Percentiles rank a stretch among this genome's conserved stretches.
phyloP scores from a whole-genome alignment of 1,140 invertebrate genomes.

The Dinothrombium tinctorium region DNA sequence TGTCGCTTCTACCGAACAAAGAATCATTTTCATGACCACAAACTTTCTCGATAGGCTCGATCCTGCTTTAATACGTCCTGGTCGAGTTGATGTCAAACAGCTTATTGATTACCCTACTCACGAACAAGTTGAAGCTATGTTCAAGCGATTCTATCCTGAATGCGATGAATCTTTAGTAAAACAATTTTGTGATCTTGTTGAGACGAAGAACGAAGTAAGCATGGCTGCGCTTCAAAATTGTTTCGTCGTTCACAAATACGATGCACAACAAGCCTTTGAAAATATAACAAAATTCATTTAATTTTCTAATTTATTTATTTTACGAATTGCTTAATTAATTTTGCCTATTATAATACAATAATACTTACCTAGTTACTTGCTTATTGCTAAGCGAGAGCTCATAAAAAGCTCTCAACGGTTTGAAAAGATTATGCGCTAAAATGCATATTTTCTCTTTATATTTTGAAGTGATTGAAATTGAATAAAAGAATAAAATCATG shows the following conservation, averaged over 20 bases:
- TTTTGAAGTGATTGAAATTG: too few species aligned
- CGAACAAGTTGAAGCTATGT: constrained; percentile 67
- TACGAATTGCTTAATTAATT: too few species aligned
- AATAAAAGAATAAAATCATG: too few species aligned
- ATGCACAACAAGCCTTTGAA: constrained; percentile 17
- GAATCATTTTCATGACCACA: constrained; percentile 98
- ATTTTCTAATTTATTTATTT: too few species aligned
- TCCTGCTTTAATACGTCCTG: constrained; percentile 83
- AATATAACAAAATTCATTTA: too few species aligned
- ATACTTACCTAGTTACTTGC: too few species aligned
- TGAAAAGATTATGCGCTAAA: too few species aligned
- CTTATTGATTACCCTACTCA: constrained; percentile 61
- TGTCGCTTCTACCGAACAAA: constrained; percentile 89
- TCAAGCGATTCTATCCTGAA: constrained; percentile 62
- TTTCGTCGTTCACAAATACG: constrained; percentile 57
- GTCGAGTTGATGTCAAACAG: constrained; percentile 81
- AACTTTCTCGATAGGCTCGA: constrained; percentile 92
- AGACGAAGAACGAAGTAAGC: constrained; percentile 36
- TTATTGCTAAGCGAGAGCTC: too few species aligned
- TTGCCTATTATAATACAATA: too few species aligned
- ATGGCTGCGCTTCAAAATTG: constrained; percentile 83
- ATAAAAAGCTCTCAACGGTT: too few species aligned
- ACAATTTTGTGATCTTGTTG: constrained; percentile 37
- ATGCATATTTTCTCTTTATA: too few species aligned
- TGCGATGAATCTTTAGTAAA: constrained; percentile 29